phyloP scores from a whole-genome alignment of 2,888 invertebrate genomes.

The Thecophora atra region DNA sequence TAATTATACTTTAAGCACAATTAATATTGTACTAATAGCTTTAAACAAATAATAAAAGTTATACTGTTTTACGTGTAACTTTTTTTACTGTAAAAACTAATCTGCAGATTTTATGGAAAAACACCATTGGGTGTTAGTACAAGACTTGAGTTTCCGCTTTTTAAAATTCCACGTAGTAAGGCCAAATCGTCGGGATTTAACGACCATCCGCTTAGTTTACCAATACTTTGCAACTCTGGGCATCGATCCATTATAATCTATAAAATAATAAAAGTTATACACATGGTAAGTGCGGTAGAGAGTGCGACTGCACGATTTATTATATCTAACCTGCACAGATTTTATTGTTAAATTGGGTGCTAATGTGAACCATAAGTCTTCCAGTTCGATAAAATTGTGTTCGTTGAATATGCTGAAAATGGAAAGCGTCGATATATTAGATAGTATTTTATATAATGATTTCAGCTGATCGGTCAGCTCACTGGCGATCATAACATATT shows the following conservation, averaged over 20 bases:
- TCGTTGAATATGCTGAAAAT: conserved; percentile 72
- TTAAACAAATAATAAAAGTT: too few species aligned
- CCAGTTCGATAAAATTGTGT: conserved; percentile 72
- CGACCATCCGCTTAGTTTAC: conserved; percentile 76
- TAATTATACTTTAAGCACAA: too few species aligned
- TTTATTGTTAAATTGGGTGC: conserved; percentile 73
- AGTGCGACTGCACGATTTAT: not conserved
- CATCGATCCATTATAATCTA: conserved; percentile 73
- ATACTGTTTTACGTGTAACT: too few species aligned
- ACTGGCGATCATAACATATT: too few species aligned
- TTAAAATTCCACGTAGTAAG: conserved; percentile 72
- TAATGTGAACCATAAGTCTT: conserved; percentile 76
- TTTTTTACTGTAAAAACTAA: not conserved
- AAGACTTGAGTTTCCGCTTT: conserved; percentile 74
- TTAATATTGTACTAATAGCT: too few species aligned
- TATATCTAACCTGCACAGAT: conserved; percentile 69
- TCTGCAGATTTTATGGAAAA: conserved; percentile 56
- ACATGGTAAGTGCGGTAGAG: not conserved
- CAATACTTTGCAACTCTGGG: conserved; percentile 73
- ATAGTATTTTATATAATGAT: not conserved
- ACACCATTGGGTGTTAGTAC: conserved; percentile 72
- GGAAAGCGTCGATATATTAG: conserved; percentile 44
- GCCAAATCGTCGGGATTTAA: conserved; percentile 75
- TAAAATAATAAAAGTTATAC: conserved; percentile 25
- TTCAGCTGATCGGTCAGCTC: not conserved